These are phyloP conservation scores for Autographa gamma DNA, from an alignment of 2,888 invertebrate species.

Conservation along the genomic window DNA sequence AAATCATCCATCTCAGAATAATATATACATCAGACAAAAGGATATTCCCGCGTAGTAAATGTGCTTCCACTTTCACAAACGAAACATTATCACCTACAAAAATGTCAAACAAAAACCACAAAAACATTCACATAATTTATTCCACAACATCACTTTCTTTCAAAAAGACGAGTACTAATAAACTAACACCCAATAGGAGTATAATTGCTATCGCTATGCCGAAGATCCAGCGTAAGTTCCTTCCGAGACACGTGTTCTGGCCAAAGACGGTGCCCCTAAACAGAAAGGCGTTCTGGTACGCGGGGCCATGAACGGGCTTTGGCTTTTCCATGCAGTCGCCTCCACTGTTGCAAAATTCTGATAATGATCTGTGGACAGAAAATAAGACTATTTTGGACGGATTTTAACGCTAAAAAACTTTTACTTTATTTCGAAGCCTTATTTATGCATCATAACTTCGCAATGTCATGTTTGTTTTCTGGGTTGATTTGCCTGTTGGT, in stretches of 20 bases:
- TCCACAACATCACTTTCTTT: neutral
- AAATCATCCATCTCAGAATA: too few species aligned
- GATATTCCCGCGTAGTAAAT: too few species aligned
- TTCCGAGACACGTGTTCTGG: constrained; percentile 31
- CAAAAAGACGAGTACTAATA: neutral
- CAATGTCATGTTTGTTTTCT: too few species aligned
- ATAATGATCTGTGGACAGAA: constrained; percentile 2
- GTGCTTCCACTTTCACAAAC: too few species aligned
- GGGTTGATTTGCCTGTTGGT: too few species aligned
- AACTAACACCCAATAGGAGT: neutral
- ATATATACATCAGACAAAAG: too few species aligned
- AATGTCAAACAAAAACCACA: neutral
- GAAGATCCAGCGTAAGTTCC: constrained; percentile 13
- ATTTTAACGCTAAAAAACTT: too few species aligned
- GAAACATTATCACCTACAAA: too few species aligned
- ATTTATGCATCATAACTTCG: too few species aligned
- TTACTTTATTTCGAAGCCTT: too few species aligned
- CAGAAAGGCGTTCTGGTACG: constrained; percentile 8
- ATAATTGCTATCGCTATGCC: neutral
- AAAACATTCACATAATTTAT: neutral
- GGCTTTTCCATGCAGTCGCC: neutral
- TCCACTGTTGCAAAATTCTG: constrained; percentile 7
- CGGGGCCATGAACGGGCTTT: neutral
- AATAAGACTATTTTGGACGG: too few species aligned
- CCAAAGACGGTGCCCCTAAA: constrained; percentile 17